phyloP scores from a whole-genome alignment of 1,140 invertebrate genomes.

The Aleiodes sp. region DNA sequence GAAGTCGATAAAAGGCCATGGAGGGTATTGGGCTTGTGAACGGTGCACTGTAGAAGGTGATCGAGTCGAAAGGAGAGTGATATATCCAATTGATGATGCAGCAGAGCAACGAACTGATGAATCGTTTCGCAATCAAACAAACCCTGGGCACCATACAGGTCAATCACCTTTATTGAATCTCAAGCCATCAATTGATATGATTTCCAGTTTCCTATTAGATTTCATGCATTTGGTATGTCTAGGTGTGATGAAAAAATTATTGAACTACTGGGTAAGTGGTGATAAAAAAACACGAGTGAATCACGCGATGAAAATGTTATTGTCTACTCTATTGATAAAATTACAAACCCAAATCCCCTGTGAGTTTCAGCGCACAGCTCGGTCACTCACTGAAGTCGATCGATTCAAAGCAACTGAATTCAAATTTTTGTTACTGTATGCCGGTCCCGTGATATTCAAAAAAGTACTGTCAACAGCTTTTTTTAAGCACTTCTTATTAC shows the following conservation, averaged over 20 bases:
- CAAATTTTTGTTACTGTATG: not conserved
- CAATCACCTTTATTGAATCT: not conserved
- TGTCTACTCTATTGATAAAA: not conserved
- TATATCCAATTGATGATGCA: constrained; percentile 19
- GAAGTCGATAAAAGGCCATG: constrained; percentile 21
- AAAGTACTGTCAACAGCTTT: constrained; percentile 26
- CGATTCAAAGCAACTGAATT: constrained; percentile 39
- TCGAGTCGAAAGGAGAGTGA: not conserved
- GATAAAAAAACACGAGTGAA: constrained; percentile 3
- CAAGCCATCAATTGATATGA: constrained; percentile 7
- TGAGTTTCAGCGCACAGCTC: constrained; percentile 42
- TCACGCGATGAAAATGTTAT: not conserved
- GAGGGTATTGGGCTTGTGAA: constrained; percentile 21
- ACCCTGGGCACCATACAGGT: constrained; percentile 25
- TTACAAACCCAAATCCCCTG: constrained; percentile 30
- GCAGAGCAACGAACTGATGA: constrained; percentile 5
- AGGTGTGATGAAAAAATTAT: constrained; percentile 28
- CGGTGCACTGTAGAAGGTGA: constrained; percentile 19
- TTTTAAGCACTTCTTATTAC: constrained; percentile 39
- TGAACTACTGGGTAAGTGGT: constrained; percentile 8
- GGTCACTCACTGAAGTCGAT: constrained; percentile 26
- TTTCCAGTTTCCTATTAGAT: constrained; percentile 20
- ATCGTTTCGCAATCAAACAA: constrained; percentile 14
- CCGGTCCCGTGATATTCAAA: constrained; percentile 37
- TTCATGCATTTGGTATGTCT: constrained; percentile 27